A percentile compares a stretch with the other conserved stretches of the same genome.
Conservation (phyloP, 1,140 invertebrate species). For the Holcopasites calliopsidis region DNA sequence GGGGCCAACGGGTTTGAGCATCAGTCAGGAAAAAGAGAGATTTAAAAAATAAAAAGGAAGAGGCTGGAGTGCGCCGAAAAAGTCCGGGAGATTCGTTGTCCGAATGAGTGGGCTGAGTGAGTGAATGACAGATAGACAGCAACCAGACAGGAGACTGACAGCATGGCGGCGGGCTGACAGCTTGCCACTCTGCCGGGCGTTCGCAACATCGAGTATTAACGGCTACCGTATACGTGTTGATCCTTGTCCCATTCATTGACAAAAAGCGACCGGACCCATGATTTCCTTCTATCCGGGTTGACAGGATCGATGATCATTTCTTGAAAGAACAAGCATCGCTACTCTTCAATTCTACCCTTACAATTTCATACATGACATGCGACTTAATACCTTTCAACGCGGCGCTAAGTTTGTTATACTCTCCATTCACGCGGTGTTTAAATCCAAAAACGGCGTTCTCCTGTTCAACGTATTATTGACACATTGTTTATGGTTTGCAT, state of each 20-base stretch:
- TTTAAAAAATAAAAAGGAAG: constrained; percentile 41
- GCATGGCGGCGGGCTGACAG: constrained; percentile 74
- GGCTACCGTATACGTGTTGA: constrained; percentile 75
- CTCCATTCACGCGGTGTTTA: too few species aligned
- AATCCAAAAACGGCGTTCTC: too few species aligned
- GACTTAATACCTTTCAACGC: too few species aligned
- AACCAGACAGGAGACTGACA: constrained; percentile 77
- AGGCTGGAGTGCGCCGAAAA: constrained; percentile 44
- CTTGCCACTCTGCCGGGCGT: constrained; percentile 67
- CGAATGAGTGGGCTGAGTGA: constrained; percentile 67
- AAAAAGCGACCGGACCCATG: constrained; percentile 67
- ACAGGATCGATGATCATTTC: constrained; percentile 53
- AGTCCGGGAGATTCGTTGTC: constrained; percentile 59
- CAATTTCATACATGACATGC: too few species aligned
- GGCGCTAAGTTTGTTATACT: too few species aligned
- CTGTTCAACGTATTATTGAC: too few species aligned
- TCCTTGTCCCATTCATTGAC: constrained; percentile 71
- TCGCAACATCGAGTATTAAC: constrained; percentile 70
- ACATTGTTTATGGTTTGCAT: not conserved
- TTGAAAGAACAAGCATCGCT: constrained; percentile 1
- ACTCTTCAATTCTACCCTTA: not conserved
- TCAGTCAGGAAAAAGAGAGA: constrained; percentile 61
- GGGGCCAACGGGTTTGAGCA: constrained; percentile 65
- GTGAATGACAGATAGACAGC: constrained; percentile 75
- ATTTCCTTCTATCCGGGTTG: constrained; percentile 49